A percentile compares a stretch with the other conserved stretches of the same genome.
These are phyloP conservation scores for Benthosema pterotum DNA, from an alignment of 2,797 vertebrate species.

Conservation along the genomic window DNA sequence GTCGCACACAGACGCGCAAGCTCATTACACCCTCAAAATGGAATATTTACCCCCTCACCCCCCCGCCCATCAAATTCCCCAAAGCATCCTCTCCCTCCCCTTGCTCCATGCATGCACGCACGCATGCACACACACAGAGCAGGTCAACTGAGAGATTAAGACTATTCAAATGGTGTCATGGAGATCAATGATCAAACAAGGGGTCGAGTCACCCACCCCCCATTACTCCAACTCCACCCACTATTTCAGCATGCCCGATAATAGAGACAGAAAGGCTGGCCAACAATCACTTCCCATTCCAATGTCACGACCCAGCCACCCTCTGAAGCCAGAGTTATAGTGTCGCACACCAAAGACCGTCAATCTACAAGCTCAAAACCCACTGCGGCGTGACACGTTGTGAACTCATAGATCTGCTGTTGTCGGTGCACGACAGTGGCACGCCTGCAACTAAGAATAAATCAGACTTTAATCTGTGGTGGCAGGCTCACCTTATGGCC, in stretches of 20 bases:
- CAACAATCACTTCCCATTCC: conserved; percentile 72
- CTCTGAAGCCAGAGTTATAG: conserved; percentile 10
- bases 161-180: conserved; percentile 86
- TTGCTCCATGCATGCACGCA: conserved; percentile 46
- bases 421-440: too few relatives aligned
- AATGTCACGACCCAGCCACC: conserved; percentile 56
- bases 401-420: too few relatives aligned
- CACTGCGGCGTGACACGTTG: too few relatives aligned
- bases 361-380: too few relatives aligned
- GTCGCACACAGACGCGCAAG: neutral
- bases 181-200: conserved; percentile 95
- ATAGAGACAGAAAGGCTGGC: conserved; percentile 72
- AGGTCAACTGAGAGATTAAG: conserved; percentile 91
- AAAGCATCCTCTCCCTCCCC: conserved; percentile 49
- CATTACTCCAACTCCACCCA: conserved; percentile 53
- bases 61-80: conserved; percentile 43
- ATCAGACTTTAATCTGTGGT: conserved; percentile 47
- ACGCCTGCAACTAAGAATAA: too few relatives aligned
- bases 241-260: conserved; percentile 73
- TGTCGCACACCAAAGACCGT: too few relatives aligned
- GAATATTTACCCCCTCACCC: conserved; percentile 12
- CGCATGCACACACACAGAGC: conserved; percentile 58
- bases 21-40: neutral
- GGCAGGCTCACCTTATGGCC: conserved; percentile 57
- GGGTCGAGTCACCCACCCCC: conserved; percentile 58